A percentile compares a stretch with the other conserved stretches of the same genome.
These are phyloP conservation scores for Cinclus mexicanus DNA, from an alignment of 2,113 vertebrate genomes.

Conservation along the genomic window DNA sequence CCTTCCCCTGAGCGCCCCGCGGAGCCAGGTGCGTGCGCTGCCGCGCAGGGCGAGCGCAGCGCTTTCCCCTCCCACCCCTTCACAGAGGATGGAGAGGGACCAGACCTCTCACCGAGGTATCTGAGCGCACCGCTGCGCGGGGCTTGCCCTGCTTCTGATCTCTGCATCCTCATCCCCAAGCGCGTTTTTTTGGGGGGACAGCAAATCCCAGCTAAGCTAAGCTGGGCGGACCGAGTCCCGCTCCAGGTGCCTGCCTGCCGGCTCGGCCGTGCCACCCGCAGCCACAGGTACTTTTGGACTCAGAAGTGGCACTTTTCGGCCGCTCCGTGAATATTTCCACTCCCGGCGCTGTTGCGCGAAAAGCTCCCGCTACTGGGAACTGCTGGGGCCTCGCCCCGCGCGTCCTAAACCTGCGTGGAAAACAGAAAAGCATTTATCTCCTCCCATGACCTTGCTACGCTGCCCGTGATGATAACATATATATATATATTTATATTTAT, in stretches of 20 bases:
- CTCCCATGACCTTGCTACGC: background rate
- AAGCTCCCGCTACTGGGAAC: background rate
- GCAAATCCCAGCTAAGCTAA: background rate
- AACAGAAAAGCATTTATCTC: background rate
- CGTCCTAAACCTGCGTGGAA: background rate
- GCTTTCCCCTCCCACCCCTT: background rate
- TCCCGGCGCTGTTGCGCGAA: background rate
- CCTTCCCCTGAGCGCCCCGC: too few species aligned
- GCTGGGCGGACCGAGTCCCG: background rate
- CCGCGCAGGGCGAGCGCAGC: background rate
- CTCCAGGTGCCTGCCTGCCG: background rate
- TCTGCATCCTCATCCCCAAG: background rate
- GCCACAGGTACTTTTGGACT: background rate
- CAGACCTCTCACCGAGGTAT: background rate
- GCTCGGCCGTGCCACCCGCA: background rate
- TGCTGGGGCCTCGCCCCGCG: background rate
- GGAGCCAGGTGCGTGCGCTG: background rate
- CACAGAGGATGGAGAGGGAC: too few species aligned
- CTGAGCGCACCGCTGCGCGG: background rate
- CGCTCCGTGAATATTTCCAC: background rate
- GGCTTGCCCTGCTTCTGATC: background rate
- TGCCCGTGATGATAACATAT: background rate
- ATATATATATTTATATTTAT: background rate
- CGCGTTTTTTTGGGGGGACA: background rate
- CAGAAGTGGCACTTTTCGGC: background rate